Evolutionary conservation across 2,888 invertebrate species (phyloP), one percentile per base, ranked within the genome.

Genomic region (Xanthorhoe spadicearia): DNA sequence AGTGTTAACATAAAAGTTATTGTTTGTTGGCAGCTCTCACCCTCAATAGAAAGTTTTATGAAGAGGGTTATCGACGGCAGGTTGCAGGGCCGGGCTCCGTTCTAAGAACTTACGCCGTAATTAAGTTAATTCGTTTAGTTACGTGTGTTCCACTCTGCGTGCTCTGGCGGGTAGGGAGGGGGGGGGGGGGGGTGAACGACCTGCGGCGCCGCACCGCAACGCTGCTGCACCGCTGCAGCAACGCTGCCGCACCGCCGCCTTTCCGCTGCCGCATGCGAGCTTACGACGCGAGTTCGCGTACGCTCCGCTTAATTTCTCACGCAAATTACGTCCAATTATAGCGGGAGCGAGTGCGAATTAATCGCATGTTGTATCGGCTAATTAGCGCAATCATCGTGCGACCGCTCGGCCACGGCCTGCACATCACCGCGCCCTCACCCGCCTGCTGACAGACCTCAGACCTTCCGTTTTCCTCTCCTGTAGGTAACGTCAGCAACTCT

Each of bases 321-420:
- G 77, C 75, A 70, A 76, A 80, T 80, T 78, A 78, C 69, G 63
- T 71, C 68, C 79, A 75, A 71, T 77, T 74, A 65, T 53, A 63
- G 61, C 61, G 69, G 68, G 66, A 67, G 66, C 69, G 69, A 69
- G 72, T 71, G 71, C 75, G 70, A 69, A 72, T 75, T 73, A 74
- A 74, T 72, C 68, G 66, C 69, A 69, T 62, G 66, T 64, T 35
- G 63, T 69, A 64, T 56, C 67, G 72, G 65, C 69, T 63, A 64
- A 73, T 73, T 66, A 65, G 65, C 43, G 58, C 70, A 66, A 74
- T 74, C 61, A 66, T 61, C 73, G 70, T 72, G 74, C 55, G 68
- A 72, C 62, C 68, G 66, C 55, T 55, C 62, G 23, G 17, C 38
- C 19, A 35, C 23, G 28, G 32, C 63, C 8, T 48, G 48, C 43